Conservation (phyloP, 2,888 invertebrate species). For the Ormyrus rosae region DNA sequence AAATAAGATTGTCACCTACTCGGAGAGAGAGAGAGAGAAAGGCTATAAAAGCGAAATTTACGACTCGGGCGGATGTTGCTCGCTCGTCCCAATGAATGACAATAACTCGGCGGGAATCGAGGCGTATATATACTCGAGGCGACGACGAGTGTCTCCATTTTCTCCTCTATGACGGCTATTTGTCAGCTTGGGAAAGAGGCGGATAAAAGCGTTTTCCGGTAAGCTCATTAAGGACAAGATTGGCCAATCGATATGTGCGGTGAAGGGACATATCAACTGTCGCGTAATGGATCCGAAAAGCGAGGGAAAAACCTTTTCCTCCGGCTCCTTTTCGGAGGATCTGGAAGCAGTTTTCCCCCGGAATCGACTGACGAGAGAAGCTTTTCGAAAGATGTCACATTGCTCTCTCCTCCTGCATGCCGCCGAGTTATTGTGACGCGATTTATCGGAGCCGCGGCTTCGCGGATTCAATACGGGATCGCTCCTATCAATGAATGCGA, state of each 20-base stretch:
- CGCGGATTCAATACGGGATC: not conserved
- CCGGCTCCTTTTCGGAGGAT: constrained; percentile 24
- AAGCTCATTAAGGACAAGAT: constrained; percentile 53
- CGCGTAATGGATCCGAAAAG: constrained; percentile 42
- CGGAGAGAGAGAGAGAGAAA: not conserved
- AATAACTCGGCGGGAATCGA: constrained; percentile 37
- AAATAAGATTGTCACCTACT: not conserved
- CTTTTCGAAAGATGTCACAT: too few species aligned
- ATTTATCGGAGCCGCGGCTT: constrained; percentile 1
- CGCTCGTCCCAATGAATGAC: constrained; percentile 45
- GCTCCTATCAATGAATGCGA: not conserved
- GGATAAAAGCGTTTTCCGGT: constrained; percentile 58
- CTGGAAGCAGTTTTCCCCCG: too few species aligned
- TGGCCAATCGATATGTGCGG: constrained; percentile 52
- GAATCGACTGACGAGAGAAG: too few species aligned
- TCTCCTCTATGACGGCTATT: constrained; percentile 47
- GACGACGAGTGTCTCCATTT: constrained; percentile 30
- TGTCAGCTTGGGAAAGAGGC: constrained; percentile 34
- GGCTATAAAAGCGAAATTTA: constrained; percentile 49
- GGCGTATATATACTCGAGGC: too few species aligned
- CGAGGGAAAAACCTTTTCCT: constrained; percentile 8
- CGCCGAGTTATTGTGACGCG: constrained; percentile 16
- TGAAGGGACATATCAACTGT: constrained; percentile 51
- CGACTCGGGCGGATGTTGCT: constrained; percentile 16
- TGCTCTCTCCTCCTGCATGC: too few species aligned